Evolutionary conservation across 2,113 vertebrate genomes (phyloP).

Genomic region (Telmatochromis brachygnathus): DNA sequence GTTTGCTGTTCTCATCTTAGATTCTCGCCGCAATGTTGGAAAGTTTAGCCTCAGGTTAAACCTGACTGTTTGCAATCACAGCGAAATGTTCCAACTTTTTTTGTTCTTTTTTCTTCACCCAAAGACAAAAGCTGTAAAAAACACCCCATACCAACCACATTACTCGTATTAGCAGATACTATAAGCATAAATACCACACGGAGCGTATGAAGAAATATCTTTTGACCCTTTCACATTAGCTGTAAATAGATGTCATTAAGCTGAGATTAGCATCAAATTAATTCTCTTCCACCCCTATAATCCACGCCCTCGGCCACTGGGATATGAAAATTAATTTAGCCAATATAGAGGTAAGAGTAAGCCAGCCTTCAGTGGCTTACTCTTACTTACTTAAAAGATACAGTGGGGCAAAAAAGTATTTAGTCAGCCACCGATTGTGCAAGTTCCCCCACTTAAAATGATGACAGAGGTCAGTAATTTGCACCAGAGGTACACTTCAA

Average conservation of each 20-base stretch:
- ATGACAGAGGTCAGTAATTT: too few relatives aligned
- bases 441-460: too few relatives aligned
- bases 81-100: neutral
- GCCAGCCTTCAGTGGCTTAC: neutral
- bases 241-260: constrained; percentile 50
- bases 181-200: constrained; percentile 31
- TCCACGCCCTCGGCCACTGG: constrained; percentile 3
- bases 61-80: neutral
- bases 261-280: constrained; percentile 52
- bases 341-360: neutral
- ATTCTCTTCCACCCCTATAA: constrained; percentile 20
- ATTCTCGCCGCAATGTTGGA: neutral
- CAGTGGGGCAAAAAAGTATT: too few relatives aligned
- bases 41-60: neutral
- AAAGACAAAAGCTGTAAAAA: neutral
- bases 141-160: neutral
- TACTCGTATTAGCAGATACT: neutral
- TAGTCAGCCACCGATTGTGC: too few relatives aligned
- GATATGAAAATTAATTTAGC: constrained; percentile 34
- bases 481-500: too few relatives aligned
- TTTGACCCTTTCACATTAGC: constrained; percentile 37
- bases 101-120: neutral
- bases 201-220: neutral
- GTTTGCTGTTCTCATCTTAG: neutral
- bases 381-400: neutral